Evolutionary conservation across 2,888 invertebrate species (phyloP), one percentile per base, ranked within the genome.

Genomic region (Horisme vitalbata): DNA sequence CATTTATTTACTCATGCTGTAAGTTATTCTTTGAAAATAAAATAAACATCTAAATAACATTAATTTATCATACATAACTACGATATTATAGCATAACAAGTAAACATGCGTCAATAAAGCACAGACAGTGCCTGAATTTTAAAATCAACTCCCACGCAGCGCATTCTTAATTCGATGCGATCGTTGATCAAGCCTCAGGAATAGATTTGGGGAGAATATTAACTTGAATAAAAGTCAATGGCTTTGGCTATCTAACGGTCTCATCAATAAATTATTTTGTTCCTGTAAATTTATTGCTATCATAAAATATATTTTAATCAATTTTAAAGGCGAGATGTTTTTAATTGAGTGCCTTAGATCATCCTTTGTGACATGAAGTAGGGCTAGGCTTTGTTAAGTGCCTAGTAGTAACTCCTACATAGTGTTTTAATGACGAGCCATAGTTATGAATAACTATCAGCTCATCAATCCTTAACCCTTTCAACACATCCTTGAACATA

Each of bases 91-190:
- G n/a, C n/a, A n/a, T n/a, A n/a, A 18, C 6, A 48, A n/a, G 36
- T 32, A 48, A 47, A 41, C 20, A 26, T 34, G 45, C 18, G 39
- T 51, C 49, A 50, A 24, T 45, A 41, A 24, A 38, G 21, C 15
- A 14, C 7, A 28, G 26, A 8, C 33, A 46, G 30, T 43, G 39
- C 35, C 30, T 45, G 47, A 56, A 57, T 57, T 52, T 51, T 38
- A 53, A 56, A 52, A 8, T 4, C 10, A 48, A 53, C 52, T 41
- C 59, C 59, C 45, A 57, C 59, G 53, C 47, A 26, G 27, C 46
- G 52, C 45, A 55, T 57, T 51, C 52, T 35, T 10, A 41, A 48
- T 52, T 26, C 30, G 13, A 45, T 45, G 4, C 21, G 11, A 36
- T 15, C 32, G 35, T 32, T 31, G 24, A 32, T 24, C 2, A 5